A percentile compares a stretch with the other conserved stretches of the same genome.
These are phyloP conservation scores for Microctenopoma steveboyesi DNA, from an alignment of 2,797 vertebrate genomes.

Conservation along the genomic window DNA sequence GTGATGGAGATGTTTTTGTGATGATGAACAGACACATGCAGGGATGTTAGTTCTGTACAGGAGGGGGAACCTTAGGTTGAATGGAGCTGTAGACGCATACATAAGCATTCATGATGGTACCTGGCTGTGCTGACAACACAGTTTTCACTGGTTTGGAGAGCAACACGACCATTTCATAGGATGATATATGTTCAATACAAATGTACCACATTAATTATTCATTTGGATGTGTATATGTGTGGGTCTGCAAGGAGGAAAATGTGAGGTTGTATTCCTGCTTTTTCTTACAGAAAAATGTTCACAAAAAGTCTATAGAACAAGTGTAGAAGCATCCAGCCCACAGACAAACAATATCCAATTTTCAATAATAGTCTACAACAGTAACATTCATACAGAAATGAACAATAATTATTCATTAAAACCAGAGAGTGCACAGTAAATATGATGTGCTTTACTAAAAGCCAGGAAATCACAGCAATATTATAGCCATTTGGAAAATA, in stretches of 20 bases:
- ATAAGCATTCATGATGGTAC: conserved; percentile 60
- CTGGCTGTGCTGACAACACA: conserved; percentile 67
- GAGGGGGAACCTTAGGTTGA: conserved; percentile 20
- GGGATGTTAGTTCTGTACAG: conserved; percentile 56
- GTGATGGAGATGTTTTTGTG: conserved; percentile 55
- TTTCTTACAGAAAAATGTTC: conserved; percentile 27
- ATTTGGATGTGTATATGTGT: conserved; percentile 51
- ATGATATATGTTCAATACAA: conserved; percentile 60
- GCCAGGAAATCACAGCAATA: conserved; percentile 38
- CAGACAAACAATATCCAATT: neutral
- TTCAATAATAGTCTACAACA: conserved; percentile 13
- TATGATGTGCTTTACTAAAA: conserved; percentile 46
- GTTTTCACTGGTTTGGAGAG: conserved; percentile 53
- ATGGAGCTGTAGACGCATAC: conserved; percentile 44
- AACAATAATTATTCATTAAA: conserved; percentile 41
- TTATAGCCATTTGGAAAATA: conserved; percentile 35
- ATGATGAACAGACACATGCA: conserved; percentile 61
- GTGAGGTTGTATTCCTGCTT: conserved; percentile 15
- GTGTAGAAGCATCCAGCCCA: neutral
- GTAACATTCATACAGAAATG: conserved; percentile 20
- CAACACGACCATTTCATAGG: conserved; percentile 55
- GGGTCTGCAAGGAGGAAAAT: conserved; percentile 26
- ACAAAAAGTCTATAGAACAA: conserved; percentile 23
- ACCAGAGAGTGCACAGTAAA: conserved; percentile 38
- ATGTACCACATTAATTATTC: conserved; percentile 67